Evolutionary conservation across 1,140 invertebrate genomes (phyloP).

Genomic region (Euwallacea similis): DNA sequence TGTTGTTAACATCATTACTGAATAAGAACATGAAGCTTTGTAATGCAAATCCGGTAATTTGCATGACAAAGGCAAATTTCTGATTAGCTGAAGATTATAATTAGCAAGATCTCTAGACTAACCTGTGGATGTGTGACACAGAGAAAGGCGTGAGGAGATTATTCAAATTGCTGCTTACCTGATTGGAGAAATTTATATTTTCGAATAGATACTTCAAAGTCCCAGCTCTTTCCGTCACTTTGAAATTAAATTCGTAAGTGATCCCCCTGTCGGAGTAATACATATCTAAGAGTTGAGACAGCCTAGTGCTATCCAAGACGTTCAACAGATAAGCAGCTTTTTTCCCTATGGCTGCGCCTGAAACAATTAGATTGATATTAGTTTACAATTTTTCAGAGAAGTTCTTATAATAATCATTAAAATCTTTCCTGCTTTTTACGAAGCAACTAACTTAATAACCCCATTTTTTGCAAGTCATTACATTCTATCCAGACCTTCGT

Average conservation of each 20-base stretch:
- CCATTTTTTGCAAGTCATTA: no score
- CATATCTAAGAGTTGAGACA: slow-evolving; percentile 70
- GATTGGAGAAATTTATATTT: slow-evolving; percentile 49
- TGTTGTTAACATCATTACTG: no score
- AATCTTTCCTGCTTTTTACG: no score
- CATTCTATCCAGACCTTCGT: no score
- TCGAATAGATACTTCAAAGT: slow-evolving; percentile 56
- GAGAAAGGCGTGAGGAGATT: no score
- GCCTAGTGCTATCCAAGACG: slow-evolving; percentile 56
- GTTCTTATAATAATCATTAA: no score
- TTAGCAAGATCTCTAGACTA: slow-evolving; percentile 3
- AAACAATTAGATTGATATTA: slow-evolving; percentile 16
- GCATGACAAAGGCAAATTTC: not conserved
- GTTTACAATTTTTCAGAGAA: not conserved
- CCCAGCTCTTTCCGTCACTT: slow-evolving; percentile 60
- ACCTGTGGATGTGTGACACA: no score
- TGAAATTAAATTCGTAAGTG: slow-evolving; percentile 57
- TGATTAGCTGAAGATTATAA: slow-evolving; percentile 9
- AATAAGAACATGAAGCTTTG: not conserved
- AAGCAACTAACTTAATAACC: no score
- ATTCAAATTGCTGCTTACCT: slow-evolving; percentile 41
- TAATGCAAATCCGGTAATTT: not conserved
- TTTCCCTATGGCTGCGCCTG: slow-evolving; percentile 64
- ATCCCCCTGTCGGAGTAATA: slow-evolving; percentile 68
- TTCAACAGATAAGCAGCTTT: slow-evolving; percentile 58